Percentiles rank a stretch among this genome's conserved stretches.
Evolutionary conservation across 2,888 invertebrate genomes (phyloP).

Genomic region (Tuta absoluta): DNA sequence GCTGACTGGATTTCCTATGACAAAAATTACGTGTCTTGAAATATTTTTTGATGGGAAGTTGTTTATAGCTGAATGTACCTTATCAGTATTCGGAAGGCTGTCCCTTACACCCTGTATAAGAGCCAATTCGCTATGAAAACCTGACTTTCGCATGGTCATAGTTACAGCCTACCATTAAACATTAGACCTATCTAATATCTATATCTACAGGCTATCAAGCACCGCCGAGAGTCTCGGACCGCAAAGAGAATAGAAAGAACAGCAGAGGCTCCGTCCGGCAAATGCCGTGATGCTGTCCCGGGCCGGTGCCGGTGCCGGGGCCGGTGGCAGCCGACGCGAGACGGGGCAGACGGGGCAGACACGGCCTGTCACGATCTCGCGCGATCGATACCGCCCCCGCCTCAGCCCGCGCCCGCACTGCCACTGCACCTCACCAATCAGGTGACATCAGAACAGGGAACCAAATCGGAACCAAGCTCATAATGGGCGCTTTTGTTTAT

Average conservation of each 20-base stretch:
- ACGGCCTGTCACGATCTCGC: constrained; percentile 35
- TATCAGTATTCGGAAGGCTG: no score
- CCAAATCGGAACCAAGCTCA: not conserved
- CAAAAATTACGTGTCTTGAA: no score
- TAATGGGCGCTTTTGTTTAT: not conserved
- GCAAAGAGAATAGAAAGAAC: no score
- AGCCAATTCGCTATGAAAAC: no score
- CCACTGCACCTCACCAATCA: constrained; percentile 17
- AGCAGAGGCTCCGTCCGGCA: no score
- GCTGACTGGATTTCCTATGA: no score
- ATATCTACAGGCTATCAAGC: no score
- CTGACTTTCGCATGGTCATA: not conserved
- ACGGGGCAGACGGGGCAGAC: constrained; percentile 27
- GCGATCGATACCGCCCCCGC: constrained; percentile 32
- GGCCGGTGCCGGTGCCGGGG: not conserved
- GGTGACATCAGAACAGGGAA: constrained; percentile 5
- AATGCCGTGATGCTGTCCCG: not conserved
- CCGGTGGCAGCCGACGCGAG: not conserved
- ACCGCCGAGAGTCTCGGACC: no score
- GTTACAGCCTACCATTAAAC: not conserved
- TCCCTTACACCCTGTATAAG: no score
- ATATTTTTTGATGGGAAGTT: no score
- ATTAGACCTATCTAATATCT: no score
- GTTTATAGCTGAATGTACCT: no score
- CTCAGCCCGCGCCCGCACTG: constrained; percentile 24